Percentiles rank a stretch among this genome's conserved stretches.
Evolutionary conservation across 2,888 invertebrate species (phyloP).

Genomic region (Gryllus longicercus): DNA sequence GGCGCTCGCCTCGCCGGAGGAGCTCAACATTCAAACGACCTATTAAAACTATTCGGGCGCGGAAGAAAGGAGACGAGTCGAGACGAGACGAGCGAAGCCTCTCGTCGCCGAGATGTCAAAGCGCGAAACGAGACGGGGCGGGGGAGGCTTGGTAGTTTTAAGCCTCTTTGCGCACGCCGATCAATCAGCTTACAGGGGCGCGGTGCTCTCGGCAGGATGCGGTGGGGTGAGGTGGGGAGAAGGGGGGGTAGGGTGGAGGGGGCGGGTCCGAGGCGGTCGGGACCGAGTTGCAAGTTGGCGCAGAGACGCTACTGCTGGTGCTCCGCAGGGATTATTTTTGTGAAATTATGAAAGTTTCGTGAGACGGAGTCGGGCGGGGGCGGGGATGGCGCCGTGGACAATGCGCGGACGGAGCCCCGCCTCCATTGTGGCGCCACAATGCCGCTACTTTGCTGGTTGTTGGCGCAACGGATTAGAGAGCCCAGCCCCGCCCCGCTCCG

Average conservation of each 20-base stretch:
- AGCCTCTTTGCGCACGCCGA: slow-evolving; percentile 5
- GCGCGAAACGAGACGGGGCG: not conserved
- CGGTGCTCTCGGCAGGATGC: not conserved
- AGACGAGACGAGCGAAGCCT: no score
- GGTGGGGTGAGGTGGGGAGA: no score
- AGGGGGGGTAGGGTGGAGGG: not conserved
- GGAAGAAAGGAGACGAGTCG: no score
- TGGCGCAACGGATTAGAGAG: not conserved
- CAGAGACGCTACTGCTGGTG: not conserved
- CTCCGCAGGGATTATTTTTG: not conserved
- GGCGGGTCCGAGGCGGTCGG: not conserved
- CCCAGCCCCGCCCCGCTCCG: not conserved
- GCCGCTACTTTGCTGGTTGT: not conserved
- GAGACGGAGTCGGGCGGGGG: not conserved
- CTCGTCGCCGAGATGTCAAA: not conserved
- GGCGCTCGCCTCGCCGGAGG: no score
- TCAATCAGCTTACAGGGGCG: not conserved
- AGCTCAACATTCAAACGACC: no score
- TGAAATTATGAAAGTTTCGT: not conserved
- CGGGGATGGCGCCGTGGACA: not conserved
- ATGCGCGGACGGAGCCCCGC: not conserved
- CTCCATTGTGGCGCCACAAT: slow-evolving; percentile 6
- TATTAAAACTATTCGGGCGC: no score
- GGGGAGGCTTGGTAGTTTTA: not conserved
- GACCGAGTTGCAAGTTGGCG: not conserved